Conservation (phyloP, 2,797 vertebrate genomes). For the Chelon labrosus region DNA sequence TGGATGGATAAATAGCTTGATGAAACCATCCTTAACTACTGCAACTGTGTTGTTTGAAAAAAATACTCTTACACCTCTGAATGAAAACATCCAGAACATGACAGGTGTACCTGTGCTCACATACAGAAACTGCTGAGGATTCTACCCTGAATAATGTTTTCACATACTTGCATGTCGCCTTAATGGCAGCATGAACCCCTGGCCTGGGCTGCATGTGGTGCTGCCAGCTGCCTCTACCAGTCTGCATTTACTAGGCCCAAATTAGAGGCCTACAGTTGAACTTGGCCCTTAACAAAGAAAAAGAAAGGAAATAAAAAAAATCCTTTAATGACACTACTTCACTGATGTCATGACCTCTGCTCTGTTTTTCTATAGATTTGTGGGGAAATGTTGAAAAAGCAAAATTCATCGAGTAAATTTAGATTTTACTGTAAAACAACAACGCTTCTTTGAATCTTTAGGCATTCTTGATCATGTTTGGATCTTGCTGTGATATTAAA, state of each 20-base stretch:
- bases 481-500: conserved; percentile 37
- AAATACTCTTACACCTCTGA: not conserved
- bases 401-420: not conserved
- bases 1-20: not conserved
- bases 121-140: not conserved
- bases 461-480: conserved; percentile 27
- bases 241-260: conserved; percentile 77
- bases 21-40: not conserved
- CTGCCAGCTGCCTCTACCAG: conserved; percentile 75
- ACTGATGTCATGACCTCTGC: conserved; percentile 64
- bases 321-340: conserved; percentile 62
- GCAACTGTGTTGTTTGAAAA: not conserved
- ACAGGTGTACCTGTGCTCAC: not conserved
- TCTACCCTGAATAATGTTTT: not conserved
- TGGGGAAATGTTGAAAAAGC: conserved; percentile 45
- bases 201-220: conserved; percentile 46
- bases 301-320: conserved; percentile 52
- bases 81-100: not conserved
- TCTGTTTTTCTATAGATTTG: conserved; percentile 42
- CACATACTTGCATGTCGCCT: not conserved
- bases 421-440: conserved; percentile 17
- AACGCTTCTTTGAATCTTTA: conserved; percentile 15
- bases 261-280: conserved; percentile 76
- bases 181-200: conserved; percentile 46
- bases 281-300: conserved; percentile 71